These are phyloP conservation scores for Asteroscopus sphinx DNA, from an alignment of 2,888 invertebrate genomes.

Conservation along the genomic window DNA sequence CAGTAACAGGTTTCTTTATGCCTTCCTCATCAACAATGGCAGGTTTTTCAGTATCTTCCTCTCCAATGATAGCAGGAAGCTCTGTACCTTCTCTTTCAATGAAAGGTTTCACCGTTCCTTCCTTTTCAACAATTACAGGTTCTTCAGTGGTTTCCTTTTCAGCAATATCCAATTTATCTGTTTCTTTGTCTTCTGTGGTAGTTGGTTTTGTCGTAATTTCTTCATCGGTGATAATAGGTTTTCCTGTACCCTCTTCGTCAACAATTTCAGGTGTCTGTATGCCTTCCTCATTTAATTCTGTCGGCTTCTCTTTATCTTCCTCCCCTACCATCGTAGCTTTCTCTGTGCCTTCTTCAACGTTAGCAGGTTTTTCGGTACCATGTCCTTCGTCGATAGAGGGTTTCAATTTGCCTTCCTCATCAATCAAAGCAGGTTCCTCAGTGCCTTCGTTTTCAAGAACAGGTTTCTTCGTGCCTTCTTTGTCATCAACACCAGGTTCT, in stretches of 20 bases:
- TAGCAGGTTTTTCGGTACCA: not conserved
- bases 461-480: conserved; percentile 1
- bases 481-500: not conserved
- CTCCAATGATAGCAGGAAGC: not conserved
- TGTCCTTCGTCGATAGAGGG: not conserved
- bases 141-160: conserved; percentile 11
- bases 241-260: conserved; percentile 14
- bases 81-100: conserved; percentile 23
- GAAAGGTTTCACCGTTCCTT: conserved; percentile 14
- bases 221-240: conserved; percentile 3
- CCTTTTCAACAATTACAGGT: conserved; percentile 19
- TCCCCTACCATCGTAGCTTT: not conserved
- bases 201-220: conserved; percentile 5
- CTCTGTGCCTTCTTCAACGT: not conserved
- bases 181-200: conserved; percentile 4
- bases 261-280: too few relatives aligned
- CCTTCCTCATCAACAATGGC: conserved; percentile 9
- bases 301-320: not conserved
- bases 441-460: not conserved
- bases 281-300: not conserved
- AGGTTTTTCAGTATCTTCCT: not conserved
- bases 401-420: not conserved
- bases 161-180: conserved; percentile 1
- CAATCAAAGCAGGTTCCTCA: not conserved
- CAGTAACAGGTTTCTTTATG: conserved; percentile 7